A percentile compares a stretch with the other conserved stretches of the same genome.
phyloP scores from a whole-genome alignment of 2,888 invertebrate species.

The Lasioglossum zephyrum region DNA sequence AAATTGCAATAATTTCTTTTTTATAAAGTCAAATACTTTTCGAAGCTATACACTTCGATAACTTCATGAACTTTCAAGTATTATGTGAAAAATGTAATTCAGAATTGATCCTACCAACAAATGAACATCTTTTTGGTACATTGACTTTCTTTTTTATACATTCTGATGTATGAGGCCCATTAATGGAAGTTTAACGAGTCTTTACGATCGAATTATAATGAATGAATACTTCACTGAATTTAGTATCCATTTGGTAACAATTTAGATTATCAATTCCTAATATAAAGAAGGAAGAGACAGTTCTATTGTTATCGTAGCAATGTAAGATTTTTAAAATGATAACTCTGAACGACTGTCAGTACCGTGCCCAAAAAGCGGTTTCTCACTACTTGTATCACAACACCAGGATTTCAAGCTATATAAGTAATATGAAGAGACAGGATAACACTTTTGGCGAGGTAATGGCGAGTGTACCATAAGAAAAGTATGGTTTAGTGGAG shows the following conservation, averaged over 20 bases:
- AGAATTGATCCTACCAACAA: not conserved
- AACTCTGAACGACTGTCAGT: conserved; percentile 78
- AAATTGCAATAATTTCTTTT: not conserved
- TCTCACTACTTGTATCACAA: conserved; percentile 81
- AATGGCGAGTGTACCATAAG: conserved; percentile 75
- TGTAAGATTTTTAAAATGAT: conserved; percentile 58
- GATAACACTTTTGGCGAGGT: conserved; percentile 76
- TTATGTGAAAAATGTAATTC: not conserved
- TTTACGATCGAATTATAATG: not conserved
- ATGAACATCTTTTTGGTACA: not conserved
- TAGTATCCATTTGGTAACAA: not conserved
- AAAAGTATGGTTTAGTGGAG: conserved; percentile 71
- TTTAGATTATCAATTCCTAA: not conserved
- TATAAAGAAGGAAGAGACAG: conserved; percentile 65
- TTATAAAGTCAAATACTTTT: not conserved
- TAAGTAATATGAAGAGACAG: conserved; percentile 74
- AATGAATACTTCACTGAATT: not conserved
- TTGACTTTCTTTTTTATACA: not conserved
- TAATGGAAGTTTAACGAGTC: not conserved
- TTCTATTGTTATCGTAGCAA: conserved; percentile 47
- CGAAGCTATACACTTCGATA: not conserved
- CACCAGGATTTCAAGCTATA: conserved; percentile 82
- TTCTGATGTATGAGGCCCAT: not conserved
- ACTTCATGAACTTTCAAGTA: not conserved
- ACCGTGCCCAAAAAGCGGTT: conserved; percentile 82